Evolutionary conservation across 2,113 vertebrate species (phyloP).

Genomic region (Apeltes quadracus): DNA sequence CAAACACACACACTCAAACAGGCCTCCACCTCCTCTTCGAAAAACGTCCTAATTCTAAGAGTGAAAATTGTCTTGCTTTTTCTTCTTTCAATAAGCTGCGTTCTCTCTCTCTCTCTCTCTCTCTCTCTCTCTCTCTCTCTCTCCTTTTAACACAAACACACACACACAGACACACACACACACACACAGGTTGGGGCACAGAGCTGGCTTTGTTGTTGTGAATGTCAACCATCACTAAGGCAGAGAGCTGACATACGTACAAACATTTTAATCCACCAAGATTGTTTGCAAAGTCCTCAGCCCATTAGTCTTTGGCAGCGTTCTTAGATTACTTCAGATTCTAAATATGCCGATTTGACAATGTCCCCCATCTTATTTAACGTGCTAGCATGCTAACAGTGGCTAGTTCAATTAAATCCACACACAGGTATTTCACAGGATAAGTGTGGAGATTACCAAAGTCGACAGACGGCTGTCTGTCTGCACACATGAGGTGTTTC

Average conservation of each 20-base stretch:
- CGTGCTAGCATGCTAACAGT: too few relatives aligned
- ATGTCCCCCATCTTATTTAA: too few relatives aligned
- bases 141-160: not conserved
- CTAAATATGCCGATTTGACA: not conserved
- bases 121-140: conserved; percentile 1
- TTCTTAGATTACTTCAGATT: not conserved
- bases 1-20: conserved; percentile 36
- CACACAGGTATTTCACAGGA: not conserved
- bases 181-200: conserved; percentile 51
- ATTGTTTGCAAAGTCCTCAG: not conserved
- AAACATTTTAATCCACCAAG: too few relatives aligned
- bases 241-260: too few relatives aligned
- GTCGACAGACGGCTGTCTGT: not conserved
- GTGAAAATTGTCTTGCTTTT: conserved; percentile 40
- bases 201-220: conserved; percentile 57
- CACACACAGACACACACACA: conserved; percentile 14
- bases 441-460: not conserved
- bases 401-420: not conserved
- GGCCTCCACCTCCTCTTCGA: conserved; percentile 54
- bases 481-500: not conserved
- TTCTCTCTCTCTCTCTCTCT: conserved; percentile 8
- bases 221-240: conserved; percentile 60
- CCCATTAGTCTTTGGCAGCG: not conserved
- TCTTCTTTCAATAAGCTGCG: conserved; percentile 20
- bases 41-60: conserved; percentile 50